A percentile compares a stretch with the other conserved stretches of the same genome.
These are phyloP conservation scores for Anser brachyrhynchus DNA, from an alignment of 2,113 vertebrate genomes.

Conservation along the genomic window DNA sequence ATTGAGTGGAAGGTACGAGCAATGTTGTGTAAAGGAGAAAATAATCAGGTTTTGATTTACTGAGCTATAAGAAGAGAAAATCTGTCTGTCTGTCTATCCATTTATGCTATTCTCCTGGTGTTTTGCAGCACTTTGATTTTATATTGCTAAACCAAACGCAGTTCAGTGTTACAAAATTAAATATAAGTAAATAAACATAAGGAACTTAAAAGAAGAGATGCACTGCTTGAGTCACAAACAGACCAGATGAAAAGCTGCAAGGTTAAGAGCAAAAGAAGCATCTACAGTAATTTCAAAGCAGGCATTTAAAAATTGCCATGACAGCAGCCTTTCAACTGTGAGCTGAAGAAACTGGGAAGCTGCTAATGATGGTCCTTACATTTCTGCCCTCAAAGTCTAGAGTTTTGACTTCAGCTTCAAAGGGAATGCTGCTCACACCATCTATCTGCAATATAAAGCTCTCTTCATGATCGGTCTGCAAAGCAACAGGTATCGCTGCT, in stretches of 20 bases:
- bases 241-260: neutral
- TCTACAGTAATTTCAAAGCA: slow-evolving; percentile 54
- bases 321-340: slow-evolving; percentile 46
- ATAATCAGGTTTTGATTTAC: neutral
- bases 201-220: neutral
- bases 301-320: slow-evolving; percentile 35
- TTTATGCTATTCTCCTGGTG: neutral
- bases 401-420: slow-evolving; percentile 38
- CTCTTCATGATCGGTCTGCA: neutral
- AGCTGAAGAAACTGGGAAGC: slow-evolving; percentile 21
- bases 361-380: slow-evolving; percentile 44
- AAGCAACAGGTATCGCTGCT: slow-evolving; percentile 6
- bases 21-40: neutral
- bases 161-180: neutral
- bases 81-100: neutral
- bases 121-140: neutral
- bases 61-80: neutral
- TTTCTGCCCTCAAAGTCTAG: neutral
- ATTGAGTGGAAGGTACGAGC: neutral
- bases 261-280: neutral
- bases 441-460: neutral
- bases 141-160: neutral
- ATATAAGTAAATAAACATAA: neutral
- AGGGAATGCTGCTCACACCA: neutral
- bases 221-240: neutral